Percentiles rank a stretch among this genome's conserved stretches.
These are phyloP conservation scores for Nesometra sesokonis DNA, from an alignment of 35 echinoderm and acorn worm species.

Conservation along the genomic window DNA sequence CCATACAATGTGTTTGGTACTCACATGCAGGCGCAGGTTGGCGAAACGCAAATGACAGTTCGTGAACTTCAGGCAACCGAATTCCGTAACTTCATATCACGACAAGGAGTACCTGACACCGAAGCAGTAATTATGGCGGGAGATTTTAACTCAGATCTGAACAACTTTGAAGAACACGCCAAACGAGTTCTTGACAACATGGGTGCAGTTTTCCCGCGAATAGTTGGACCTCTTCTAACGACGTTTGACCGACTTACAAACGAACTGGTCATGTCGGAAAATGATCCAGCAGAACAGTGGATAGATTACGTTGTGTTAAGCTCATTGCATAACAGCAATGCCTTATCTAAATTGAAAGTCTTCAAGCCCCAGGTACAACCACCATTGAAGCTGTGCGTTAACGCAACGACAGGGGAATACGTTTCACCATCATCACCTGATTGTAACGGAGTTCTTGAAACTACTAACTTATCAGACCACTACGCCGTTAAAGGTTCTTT, in stretches of 20 bases:
- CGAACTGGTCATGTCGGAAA: no score
- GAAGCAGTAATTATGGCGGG: conserved; percentile 65
- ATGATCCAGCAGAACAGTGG: neutral
- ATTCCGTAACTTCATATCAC: conserved; percentile 45
- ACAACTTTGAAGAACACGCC: neutral
- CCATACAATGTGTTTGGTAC: conserved; percentile 61
- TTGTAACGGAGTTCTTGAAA: neutral
- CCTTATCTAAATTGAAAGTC: neutral
- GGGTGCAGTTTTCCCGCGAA: neutral
- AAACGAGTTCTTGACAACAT: neutral
- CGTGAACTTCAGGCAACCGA: conserved; percentile 30
- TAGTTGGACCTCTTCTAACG: neutral
- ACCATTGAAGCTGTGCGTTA: neutral
- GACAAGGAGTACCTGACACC: conserved; percentile 18
- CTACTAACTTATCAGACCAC: neutral
- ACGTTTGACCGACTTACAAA: neutral
- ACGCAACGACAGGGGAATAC: neutral
- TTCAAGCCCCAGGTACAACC: neutral
- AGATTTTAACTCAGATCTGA: conserved; percentile 38
- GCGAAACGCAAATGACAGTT: neutral
- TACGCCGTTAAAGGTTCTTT: neutral
- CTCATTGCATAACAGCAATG: neutral
- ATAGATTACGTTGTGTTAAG: conserved; percentile 9
- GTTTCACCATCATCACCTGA: neutral
- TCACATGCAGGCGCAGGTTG: conserved; percentile 46